Conservation (phyloP, 2,888 invertebrate genomes). For the Brachypterus glaber region DNA sequence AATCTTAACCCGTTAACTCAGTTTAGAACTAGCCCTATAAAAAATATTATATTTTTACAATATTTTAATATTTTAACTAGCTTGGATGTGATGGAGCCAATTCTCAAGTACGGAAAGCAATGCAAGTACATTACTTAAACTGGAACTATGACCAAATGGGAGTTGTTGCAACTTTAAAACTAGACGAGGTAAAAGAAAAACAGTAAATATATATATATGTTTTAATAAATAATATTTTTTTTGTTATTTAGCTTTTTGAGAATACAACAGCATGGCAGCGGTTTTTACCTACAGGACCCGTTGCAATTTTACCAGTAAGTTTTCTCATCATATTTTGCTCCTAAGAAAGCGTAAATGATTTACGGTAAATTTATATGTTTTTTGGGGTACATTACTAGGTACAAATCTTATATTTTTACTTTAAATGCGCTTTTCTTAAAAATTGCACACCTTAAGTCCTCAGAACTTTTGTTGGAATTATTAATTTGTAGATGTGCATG, state of each 20-base stretch:
- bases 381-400: too few relatives aligned
- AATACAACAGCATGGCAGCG: conserved; percentile 90
- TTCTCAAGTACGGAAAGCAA: conserved; percentile 74
- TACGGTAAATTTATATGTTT: too few relatives aligned
- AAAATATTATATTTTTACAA: conserved; percentile 3
- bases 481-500: too few relatives aligned
- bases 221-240: conserved; percentile 6
- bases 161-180: conserved; percentile 80
- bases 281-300: conserved; percentile 84
- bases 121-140: conserved; percentile 69
- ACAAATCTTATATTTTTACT: too few relatives aligned
- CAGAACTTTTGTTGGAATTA: too few relatives aligned
- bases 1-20: too few relatives aligned
- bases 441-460: too few relatives aligned
- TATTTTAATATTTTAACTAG: conserved; percentile 49
- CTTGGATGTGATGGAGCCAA: conserved; percentile 93
- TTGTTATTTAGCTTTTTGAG: conserved; percentile 26
- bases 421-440: too few relatives aligned
- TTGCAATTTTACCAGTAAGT: conserved; percentile 78
- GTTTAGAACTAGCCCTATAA: background rate
- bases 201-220: too few relatives aligned
- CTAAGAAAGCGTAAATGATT: too few relatives aligned
- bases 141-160: conserved; percentile 87
- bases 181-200: conserved; percentile 74
- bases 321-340: too few relatives aligned